Percentiles rank a stretch among this genome's conserved stretches.
Evolutionary conservation across 2,797 vertebrate genomes (phyloP).

Genomic region (Chaenodraco wilsoni): DNA sequence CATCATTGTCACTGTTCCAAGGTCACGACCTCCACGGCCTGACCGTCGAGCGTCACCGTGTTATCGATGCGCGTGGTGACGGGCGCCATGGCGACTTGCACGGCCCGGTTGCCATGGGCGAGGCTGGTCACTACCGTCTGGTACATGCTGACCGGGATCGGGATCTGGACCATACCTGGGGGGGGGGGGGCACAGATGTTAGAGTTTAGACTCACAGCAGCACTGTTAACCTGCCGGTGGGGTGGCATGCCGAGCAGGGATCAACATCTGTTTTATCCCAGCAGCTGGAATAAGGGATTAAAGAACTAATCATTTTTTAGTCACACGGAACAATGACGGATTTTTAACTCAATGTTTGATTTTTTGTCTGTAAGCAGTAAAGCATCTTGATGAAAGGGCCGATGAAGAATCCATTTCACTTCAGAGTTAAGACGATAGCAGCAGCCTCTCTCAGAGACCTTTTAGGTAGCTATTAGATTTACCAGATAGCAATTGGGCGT

Average conservation of each 20-base stretch:
- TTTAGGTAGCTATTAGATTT: background rate
- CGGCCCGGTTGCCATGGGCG: conserved; percentile 94
- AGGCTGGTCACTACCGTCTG: conserved; percentile 98
- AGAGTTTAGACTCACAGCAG: background rate
- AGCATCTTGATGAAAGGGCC: no score
- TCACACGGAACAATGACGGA: background rate
- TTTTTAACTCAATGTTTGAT: no score
- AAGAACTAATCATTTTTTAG: background rate
- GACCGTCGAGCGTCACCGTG: conserved; percentile 94
- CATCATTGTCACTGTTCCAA: conserved; percentile 90
- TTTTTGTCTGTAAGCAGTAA: no score
- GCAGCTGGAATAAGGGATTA: background rate
- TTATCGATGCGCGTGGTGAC: conserved; percentile 94
- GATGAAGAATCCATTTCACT: no score
- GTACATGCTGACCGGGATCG: conserved; percentile 98
- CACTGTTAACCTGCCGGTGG: background rate
- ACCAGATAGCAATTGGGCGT: background rate
- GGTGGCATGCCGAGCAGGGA: background rate
- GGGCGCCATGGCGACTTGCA: conserved; percentile 98
- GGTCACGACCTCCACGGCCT: conserved; percentile 97
- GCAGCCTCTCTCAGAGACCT: no score
- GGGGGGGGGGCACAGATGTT: conserved; percentile 19
- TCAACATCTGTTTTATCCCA: background rate
- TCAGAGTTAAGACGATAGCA: no score
- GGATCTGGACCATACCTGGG: conserved; percentile 96